Evolutionary conservation across 92 coral and sea anemone species (phyloP), one percentile per base, ranked within the genome.

Genomic region (Umimayanthus chanpuru): DNA sequence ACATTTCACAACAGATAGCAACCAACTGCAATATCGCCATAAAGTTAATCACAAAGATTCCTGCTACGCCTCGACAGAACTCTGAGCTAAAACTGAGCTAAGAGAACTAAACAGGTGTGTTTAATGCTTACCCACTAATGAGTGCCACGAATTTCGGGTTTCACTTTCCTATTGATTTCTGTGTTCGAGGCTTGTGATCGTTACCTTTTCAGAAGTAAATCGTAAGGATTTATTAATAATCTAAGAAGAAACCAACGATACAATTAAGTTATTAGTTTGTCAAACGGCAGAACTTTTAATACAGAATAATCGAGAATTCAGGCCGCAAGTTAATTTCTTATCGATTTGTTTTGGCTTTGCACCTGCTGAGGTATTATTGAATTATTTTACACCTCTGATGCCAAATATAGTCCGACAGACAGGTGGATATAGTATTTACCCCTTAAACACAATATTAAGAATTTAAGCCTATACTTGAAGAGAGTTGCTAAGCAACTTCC

Each of bases 251-350:
- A 75, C 44, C 44, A 28, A 75, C 18, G 1, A 18, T 25, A 75
- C 50, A 38, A 61, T 61, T 36, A 4, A 58, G 20, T 36, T 9
- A 21, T 8, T 55, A 16, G 49, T 58, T 81, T 81, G 30, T 21
- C 25, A 79, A 79, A 49, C 66, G 44, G 73, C 85, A 56, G 73
- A 36, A 53, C 25, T 58, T 32, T 32, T 32, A 32, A 32, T 58
- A 58, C 36, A 56, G 14, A 61, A 50, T 29, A 18, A 58, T 56
- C 29, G 70, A 49, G 20, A 81, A 61, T 81, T 81, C 84, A 81
- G 73, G 30, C 85, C 85, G 53, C 70, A 61, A 61, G 73, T 81
- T 9, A 38, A 29, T 81, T 55, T 81, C 73, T 61, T 61, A 15
- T 30, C 55, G 14, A 16, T 32, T 56, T 56, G 72, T 81, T 81